Conservation (phyloP, 1,140 invertebrate genomes). For the Holcopasites calliopsidis region DNA sequence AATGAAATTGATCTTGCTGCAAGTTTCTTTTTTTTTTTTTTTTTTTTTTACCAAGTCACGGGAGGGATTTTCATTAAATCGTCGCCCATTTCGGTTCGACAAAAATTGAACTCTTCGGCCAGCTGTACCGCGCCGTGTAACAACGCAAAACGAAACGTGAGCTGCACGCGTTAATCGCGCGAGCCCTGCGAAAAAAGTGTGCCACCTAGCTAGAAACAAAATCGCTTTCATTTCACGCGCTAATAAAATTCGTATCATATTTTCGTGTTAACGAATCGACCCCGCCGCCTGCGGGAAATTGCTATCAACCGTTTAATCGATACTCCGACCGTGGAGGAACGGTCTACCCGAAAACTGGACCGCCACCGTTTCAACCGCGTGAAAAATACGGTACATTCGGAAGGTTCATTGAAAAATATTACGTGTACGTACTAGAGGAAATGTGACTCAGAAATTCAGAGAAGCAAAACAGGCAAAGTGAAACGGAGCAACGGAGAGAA, state of each 20-base stretch:
- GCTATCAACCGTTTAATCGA: slow-evolving; percentile 32
- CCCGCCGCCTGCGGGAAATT: slow-evolving; percentile 27
- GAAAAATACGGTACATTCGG: neutral
- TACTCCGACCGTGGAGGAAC: neutral
- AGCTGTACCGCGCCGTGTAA: slow-evolving; percentile 55
- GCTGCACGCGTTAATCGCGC: slow-evolving; percentile 29
- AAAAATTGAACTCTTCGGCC: slow-evolving; percentile 59
- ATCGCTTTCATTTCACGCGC: slow-evolving; percentile 51
- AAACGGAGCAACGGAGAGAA: neutral
- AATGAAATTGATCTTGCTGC: slow-evolving; percentile 42
- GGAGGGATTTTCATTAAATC: slow-evolving; percentile 49
- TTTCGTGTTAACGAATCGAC: slow-evolving; percentile 39
- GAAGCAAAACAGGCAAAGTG: neutral
- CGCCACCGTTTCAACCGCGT: no score
- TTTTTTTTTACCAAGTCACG: neutral
- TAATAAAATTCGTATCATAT: slow-evolving; percentile 45
- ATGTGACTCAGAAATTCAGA: neutral
- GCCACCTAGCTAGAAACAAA: slow-evolving; percentile 38
- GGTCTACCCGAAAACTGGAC: neutral
- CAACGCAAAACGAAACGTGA: slow-evolving; percentile 48
- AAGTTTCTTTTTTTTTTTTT: slow-evolving; percentile 1
- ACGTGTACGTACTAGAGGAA: neutral
- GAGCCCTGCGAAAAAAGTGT: slow-evolving; percentile 37
- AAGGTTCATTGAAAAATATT: no score
- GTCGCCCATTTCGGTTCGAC: slow-evolving; percentile 44